A percentile compares a stretch with the other conserved stretches of the same genome.
Conservation (phyloP, 2,113 vertebrate species). For the Lepidothrix coronata region DNA sequence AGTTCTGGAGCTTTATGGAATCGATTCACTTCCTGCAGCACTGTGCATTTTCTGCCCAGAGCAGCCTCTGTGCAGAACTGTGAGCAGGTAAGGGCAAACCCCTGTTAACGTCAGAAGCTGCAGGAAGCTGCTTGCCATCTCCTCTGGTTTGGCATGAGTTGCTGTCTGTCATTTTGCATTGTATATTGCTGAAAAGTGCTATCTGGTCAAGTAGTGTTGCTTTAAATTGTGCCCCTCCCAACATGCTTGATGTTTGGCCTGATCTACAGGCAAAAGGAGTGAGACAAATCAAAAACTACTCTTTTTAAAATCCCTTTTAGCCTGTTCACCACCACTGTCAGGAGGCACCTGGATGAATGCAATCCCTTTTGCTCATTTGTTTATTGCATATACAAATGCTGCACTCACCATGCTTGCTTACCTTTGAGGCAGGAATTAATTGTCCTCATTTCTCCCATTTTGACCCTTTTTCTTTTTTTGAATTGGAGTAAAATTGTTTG, state of each 20-base stretch:
- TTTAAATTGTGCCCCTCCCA: constrained; percentile 86
- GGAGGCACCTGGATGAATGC: constrained; percentile 71
- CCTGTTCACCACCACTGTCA: constrained; percentile 69
- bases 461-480: background rate
- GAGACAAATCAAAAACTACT: constrained; percentile 78
- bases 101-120: constrained; percentile 24
- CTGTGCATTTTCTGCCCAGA: constrained; percentile 19
- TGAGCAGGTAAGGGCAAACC: constrained; percentile 46
- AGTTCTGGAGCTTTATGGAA: constrained; percentile 26
- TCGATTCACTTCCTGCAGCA: background rate
- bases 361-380: background rate
- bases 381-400: background rate
- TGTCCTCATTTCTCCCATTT: constrained; percentile 2
- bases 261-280: constrained; percentile 85
- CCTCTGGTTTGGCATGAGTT: constrained; percentile 37
- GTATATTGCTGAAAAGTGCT: constrained; percentile 62
- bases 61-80: background rate
- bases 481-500: constrained; percentile 22
- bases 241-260: constrained; percentile 87
- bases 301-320: constrained; percentile 76
- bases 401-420: constrained; percentile 42
- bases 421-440: constrained; percentile 15
- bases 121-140: constrained; percentile 61
- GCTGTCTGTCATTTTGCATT: constrained; percentile 65
- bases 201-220: constrained; percentile 74